Base-by-base conservation (phyloP, 2,888 invertebrate species). In the Synergus itoensis region DNA sequence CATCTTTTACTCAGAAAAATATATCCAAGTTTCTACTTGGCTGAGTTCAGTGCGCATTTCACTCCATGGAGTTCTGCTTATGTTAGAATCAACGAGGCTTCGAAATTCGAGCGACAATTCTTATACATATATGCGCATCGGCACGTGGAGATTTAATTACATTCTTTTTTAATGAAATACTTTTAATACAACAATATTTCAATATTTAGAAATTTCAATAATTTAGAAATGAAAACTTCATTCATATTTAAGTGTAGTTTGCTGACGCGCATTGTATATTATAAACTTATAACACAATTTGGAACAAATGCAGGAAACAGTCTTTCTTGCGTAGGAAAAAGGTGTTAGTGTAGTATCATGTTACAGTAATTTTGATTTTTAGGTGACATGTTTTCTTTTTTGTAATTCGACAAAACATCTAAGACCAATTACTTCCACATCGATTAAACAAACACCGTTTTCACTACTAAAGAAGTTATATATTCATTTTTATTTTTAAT, bases 1-100 rank as follows among this genome's bases (percentile, higher is more conserved):
- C 43, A 65, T 65, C 65, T 65, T 65, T 43, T 18, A 65, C 43
- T 18, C 65, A 65, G 43, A 65, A 65, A 65, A 65, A 65, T 65
- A 65, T 65, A 65, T 41, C 9, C 43, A 43, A 43, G 65, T 43
- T 65, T 43, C 65, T 65, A 43, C 12, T 41, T 43, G 65, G n/a
- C 18, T 65, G 41, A 65, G 40, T 65, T 18, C 43, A 43, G 41
- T 43, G 18, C 18, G 43, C 43, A 40, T 11, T 65, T 65, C 7
- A 41, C 41, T 65, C 36, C 64, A 64, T 64, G 40, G 41, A 64
- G 40, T 18, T 43, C 11, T 12, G 14, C 45, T 11, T 63, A 43
- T 43, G 40, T 65, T n/a, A 65, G 43, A 65, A 43, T 65, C 43
- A 21, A 41, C 43, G 11, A 21, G 64, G 41, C 40, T 43, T 65